phyloP scores from a whole-genome alignment of 2,888 invertebrate species.

The Parthenolecanium corni region DNA sequence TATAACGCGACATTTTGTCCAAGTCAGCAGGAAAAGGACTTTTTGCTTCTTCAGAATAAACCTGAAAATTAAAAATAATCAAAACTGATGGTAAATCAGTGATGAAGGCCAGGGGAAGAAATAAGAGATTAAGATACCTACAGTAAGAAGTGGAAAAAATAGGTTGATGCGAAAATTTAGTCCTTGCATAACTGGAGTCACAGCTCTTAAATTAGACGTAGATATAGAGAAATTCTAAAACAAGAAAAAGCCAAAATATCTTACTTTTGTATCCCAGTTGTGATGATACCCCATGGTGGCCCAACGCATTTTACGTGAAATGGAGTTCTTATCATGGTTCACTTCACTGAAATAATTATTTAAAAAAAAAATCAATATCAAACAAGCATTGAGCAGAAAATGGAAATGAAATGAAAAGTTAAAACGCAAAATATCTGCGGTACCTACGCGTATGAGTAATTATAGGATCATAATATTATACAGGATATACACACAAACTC shows the following conservation, averaged over 20 bases:
- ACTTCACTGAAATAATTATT: not conserved
- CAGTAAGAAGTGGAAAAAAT: not conserved
- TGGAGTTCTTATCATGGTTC: not conserved
- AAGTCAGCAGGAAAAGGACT: conserved; percentile 64
- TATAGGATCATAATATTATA: not conserved
- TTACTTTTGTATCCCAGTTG: conserved; percentile 90
- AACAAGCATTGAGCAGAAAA: not conserved
- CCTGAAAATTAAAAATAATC: conserved; percentile 38
- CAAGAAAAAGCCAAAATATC: too few relatives aligned
- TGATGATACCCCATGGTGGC: conserved; percentile 94
- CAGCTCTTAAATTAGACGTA: too few relatives aligned
- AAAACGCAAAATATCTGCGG: not conserved
- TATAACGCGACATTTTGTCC: conserved; percentile 48
- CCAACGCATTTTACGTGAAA: conserved; percentile 63
- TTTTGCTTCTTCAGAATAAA: conserved; percentile 57
- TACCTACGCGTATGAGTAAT: not conserved
- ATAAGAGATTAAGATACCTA: conserved; percentile 4
- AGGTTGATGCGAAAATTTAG: not conserved
- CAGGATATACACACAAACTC: not conserved
- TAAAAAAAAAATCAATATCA: not conserved
- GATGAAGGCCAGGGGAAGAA: not conserved
- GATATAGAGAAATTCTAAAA: too few relatives aligned
- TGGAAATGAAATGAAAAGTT: not conserved
- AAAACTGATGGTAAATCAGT: conserved; percentile 18
- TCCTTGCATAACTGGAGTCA: too few relatives aligned